Base-by-base conservation (phyloP, 2,797 vertebrate species). In the Silurus lanzhouensis region DNA sequence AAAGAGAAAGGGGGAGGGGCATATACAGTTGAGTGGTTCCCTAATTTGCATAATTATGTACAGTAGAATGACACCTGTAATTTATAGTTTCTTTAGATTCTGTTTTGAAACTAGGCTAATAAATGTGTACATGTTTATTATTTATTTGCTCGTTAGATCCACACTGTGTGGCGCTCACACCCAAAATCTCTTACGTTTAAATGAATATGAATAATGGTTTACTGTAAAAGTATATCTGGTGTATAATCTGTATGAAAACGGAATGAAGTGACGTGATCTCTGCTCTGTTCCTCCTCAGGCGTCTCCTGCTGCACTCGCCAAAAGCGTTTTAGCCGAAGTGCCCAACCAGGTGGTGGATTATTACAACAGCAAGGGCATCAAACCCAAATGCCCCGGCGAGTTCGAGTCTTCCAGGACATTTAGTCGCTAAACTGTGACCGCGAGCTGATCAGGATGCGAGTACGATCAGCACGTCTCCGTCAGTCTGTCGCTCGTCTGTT, bases 341-440 rank as follows among this genome's bases (percentile, higher is more conserved):
- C 98, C 98, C 86, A 97, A 99, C 92, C 98, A 99, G 95, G 98
- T 99, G 88, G 98, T 99, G 88, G 98, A 99, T 94, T 99, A 99
- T 96, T 99, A 99, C 95, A 99, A 98, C 91, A 97, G 97, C 89
- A 98, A 96, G 93, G 97, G 96, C 89, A 98, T 99, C 92, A 97
- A 97, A 92, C 98, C 98, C 91, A 97, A 97, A 94, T 97, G 96
- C 91, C 92, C 96, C 75, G 96, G 95, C 83, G 94, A 97, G 89
- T 99, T 94, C 3, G 97, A 97, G 93, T 96, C 97, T 95, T 97
- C 97, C 95, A 95, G 96, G 94, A 95, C 96, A 83, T 96, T 98
- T 72, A 96, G 96, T 87, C 97, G 96, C 70, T 98, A 96, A 95
- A 81, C 17, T 86, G 83, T 85, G 86, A 82, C 81, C 90, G 85